Conservation (phyloP, 2,888 invertebrate species). For the Aplocera efformata region DNA sequence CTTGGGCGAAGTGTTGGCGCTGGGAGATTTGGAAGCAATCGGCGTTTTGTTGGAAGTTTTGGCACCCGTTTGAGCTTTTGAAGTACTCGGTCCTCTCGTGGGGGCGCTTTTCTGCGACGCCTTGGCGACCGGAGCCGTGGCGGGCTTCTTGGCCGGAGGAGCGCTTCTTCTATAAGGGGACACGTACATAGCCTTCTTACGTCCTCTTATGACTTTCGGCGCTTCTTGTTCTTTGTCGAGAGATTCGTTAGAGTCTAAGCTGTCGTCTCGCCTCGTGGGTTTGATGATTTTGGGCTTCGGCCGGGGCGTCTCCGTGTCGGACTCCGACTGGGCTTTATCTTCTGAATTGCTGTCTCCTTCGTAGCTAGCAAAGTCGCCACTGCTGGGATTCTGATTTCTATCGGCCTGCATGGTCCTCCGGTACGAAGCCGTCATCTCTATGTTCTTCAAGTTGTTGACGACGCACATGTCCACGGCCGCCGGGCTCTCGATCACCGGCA, state of each 20-base stretch:
- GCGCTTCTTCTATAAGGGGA: slow-evolving; percentile 76
- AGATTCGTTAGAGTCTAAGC: slow-evolving; percentile 70
- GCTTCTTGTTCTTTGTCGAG: slow-evolving; percentile 60
- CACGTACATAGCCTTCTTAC: slow-evolving; percentile 85
- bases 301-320: slow-evolving; percentile 58
- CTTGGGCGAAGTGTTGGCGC: slow-evolving; percentile 62
- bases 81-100: slow-evolving; percentile 37
- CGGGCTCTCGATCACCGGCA: slow-evolving; percentile 71
- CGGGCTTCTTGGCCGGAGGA: slow-evolving; percentile 53
- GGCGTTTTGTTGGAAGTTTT: slow-evolving; percentile 52
- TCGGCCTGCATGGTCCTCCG: slow-evolving; percentile 40
- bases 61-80: slow-evolving; percentile 52
- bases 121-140: slow-evolving; percentile 32
- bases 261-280: slow-evolving; percentile 66
- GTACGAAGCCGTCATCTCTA: slow-evolving; percentile 66
- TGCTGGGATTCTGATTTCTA: slow-evolving; percentile 53
- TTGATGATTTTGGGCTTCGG: slow-evolving; percentile 82
- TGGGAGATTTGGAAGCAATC: slow-evolving; percentile 41
- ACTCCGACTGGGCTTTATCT: slow-evolving; percentile 73
- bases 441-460: slow-evolving; percentile 71
- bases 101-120: slow-evolving; percentile 40
- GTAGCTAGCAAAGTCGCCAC: slow-evolving; percentile 70
- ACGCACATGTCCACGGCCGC: slow-evolving; percentile 69
- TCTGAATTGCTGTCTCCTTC: slow-evolving; percentile 82
- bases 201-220: slow-evolving; percentile 83